These are phyloP conservation scores for Callitettix versicolor DNA, from an alignment of 1,140 invertebrate genomes.

Conservation along the genomic window DNA sequence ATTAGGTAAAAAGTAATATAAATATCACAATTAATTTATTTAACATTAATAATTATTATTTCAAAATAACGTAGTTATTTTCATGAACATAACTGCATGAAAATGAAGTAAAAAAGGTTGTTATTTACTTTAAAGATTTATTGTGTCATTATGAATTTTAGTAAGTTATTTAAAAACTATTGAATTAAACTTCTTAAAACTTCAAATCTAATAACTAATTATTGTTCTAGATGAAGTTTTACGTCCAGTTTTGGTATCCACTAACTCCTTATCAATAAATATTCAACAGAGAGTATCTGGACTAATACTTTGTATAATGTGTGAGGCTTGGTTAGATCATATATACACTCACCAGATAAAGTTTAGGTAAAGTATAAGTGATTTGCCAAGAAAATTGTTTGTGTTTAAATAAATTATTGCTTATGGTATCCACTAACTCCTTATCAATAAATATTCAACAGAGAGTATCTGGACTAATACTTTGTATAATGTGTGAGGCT, in stretches of 20 bases:
- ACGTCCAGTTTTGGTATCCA: slow-evolving; percentile 57
- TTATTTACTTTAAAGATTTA: too few species aligned
- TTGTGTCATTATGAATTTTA: too few species aligned
- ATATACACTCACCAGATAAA: slow-evolving; percentile 69
- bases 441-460: slow-evolving; percentile 39
- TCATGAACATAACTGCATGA: too few species aligned
- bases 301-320: slow-evolving; percentile 66
- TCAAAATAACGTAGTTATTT: too few species aligned
- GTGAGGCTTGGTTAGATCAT: slow-evolving; percentile 74
- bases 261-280: slow-evolving; percentile 34
- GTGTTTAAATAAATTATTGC: slow-evolving; percentile 54
- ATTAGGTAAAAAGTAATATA: too few species aligned
- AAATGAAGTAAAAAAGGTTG: too few species aligned
- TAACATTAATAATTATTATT: too few species aligned
- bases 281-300: slow-evolving; percentile 55
- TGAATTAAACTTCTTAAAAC: too few species aligned
- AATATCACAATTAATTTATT: too few species aligned
- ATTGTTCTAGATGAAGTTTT: slow-evolving; percentile 55
- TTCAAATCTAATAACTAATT: too few species aligned
- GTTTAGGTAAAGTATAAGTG: slow-evolving; percentile 45
- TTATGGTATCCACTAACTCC: slow-evolving; percentile 53
- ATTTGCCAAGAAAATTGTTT: slow-evolving; percentile 4
- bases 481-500: slow-evolving; percentile 69
- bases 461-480: slow-evolving; percentile 57
- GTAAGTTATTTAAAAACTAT: too few species aligned